phyloP scores from a whole-genome alignment of 2,113 vertebrate species.

The Pomatostomus ruficeps region DNA sequence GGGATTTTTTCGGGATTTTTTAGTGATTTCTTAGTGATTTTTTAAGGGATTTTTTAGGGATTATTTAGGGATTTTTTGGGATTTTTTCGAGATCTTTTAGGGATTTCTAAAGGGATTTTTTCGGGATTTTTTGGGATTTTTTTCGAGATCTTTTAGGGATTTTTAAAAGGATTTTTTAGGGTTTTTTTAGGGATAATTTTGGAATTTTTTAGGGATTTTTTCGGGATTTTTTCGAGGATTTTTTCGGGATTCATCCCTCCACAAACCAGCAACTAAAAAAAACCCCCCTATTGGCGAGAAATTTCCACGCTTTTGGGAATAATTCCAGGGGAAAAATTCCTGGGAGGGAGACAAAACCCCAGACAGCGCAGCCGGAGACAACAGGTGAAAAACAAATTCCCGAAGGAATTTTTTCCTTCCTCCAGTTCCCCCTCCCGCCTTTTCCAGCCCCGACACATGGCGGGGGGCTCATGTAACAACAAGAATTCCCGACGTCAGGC shows the following conservation, averaged over 20 bases:
- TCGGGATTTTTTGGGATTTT: too few species aligned
- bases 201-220: not conserved
- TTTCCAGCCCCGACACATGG: slow-evolving; percentile 28
- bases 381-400: slow-evolving; percentile 53
- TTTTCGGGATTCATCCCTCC: not conserved
- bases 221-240: too few species aligned
- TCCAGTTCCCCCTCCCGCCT: slow-evolving; percentile 12
- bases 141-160: too few species aligned
- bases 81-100: too few species aligned
- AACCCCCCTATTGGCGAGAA: fast-evolving
- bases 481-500: slow-evolving; percentile 62
- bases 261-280: not conserved
- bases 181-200: too few species aligned
- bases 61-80: too few species aligned
- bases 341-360: not conserved
- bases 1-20: too few species aligned
- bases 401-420: not conserved
- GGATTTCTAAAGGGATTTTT: too few species aligned
- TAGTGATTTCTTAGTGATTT: too few species aligned
- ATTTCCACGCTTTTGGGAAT: not conserved
- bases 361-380: not conserved
- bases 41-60: too few species aligned
- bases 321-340: not conserved
- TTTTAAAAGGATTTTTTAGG: too few species aligned
- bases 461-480: slow-evolving; percentile 50